Base-by-base conservation (phyloP, 2,888 invertebrate species). In the Acanthosepion pharaonis region DNA sequence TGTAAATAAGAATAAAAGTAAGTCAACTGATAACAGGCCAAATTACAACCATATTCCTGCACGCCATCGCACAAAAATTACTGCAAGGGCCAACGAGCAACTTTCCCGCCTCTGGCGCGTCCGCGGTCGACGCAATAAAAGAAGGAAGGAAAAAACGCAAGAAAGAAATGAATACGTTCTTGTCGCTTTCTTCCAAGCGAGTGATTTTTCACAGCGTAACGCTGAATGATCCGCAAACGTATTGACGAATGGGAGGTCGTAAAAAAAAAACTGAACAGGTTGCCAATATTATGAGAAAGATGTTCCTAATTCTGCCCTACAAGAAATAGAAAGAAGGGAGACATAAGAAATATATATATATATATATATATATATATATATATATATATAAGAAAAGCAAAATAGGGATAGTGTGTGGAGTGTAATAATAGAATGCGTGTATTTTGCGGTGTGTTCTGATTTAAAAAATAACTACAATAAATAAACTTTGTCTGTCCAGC, bases 1-100 rank as follows among this genome's bases (percentile, higher is more conserved):
- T 33, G 78, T 78, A 78, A 78, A 78, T 78, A 78, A 78, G n/a
- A 78, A 78, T 78, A 78, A 78, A 78, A 78, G 78, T 15, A 78
- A 78, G 78, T 78, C 78, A 78, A 78, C 78, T 78, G 78, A 78
- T 78, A n/a, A 78, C 78, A n/a, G 33, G 78, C n/a, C 78, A 78
- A 78, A 78, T 78, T 78, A 78, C 78, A 78, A 78, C 78, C 78
- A 78, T 78, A 78, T 78, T 78, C n/a, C 78, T n/a, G n/a, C n/a
- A 78, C n/a, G n/a, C 78, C 78, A 78, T 33, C n/a, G 78, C n/a
- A 78, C 23, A n/a, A 78, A 78, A 78, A 78, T 78, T 78, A n/a
- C 78, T 78, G 78, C n/a, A 78, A 78, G 78, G 78, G n/a, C n/a
- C 78, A 78, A 18, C n/a, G n/a, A 33, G n/a, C 78, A 78, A 78